Evolutionary conservation across 2,888 invertebrate species (phyloP).

Genomic region (Fragum sueziense): DNA sequence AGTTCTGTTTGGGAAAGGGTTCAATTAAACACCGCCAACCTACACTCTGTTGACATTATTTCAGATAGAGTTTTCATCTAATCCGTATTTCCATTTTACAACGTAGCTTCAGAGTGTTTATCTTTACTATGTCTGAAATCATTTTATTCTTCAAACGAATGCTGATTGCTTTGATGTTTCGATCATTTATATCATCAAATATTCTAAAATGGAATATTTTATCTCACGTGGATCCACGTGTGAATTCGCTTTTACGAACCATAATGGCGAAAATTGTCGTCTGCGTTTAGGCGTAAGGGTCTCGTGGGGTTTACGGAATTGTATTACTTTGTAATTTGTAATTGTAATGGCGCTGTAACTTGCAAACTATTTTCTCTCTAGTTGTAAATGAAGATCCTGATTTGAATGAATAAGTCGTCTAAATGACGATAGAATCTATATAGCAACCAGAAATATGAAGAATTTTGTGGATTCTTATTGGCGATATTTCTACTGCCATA

Average conservation of each 20-base stretch:
- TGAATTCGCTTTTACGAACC: background rate
- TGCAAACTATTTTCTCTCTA: background rate
- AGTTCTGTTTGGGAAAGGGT: too few species aligned
- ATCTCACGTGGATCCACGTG: background rate
- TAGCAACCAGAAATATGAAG: too few species aligned
- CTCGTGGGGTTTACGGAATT: background rate
- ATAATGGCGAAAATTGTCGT: background rate
- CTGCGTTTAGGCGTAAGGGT: background rate
- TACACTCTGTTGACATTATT: too few species aligned
- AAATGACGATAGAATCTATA: background rate
- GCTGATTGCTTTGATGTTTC: background rate
- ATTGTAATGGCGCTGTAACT: background rate
- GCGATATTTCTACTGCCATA: too few species aligned
- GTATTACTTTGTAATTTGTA: background rate
- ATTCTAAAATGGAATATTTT: background rate
- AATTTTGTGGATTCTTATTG: too few species aligned
- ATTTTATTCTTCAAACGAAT: background rate
- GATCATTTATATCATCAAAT: background rate
- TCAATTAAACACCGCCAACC: too few species aligned
- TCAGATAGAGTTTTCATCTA: too few species aligned
- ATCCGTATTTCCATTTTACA: too few species aligned
- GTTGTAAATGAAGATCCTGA: background rate
- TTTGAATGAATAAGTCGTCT: background rate
- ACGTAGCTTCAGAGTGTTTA: too few species aligned
- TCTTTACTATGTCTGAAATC: too few species aligned